Evolutionary conservation across 2,113 vertebrate genomes (phyloP).

Genomic region (Hippocampus comes): DNA sequence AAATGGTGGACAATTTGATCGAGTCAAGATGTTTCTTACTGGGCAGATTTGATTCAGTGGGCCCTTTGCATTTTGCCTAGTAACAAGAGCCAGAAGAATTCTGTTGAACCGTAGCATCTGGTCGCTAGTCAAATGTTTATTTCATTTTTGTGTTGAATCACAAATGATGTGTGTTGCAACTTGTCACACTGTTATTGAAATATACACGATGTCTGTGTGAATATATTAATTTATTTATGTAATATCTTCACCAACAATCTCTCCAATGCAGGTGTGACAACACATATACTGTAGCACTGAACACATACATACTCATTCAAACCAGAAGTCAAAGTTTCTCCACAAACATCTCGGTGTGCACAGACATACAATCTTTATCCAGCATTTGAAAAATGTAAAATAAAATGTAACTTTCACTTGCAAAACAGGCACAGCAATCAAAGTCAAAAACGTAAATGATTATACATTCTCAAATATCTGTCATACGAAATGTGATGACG

Average conservation of each 20-base stretch:
- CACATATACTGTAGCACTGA: slow-evolving; percentile 28
- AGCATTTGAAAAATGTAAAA: slow-evolving; percentile 1
- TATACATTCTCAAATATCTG: slow-evolving; percentile 19
- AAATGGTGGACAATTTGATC: too few species aligned
- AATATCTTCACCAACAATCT: slow-evolving; percentile 43
- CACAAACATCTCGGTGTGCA: slow-evolving; percentile 18
- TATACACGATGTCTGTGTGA: slow-evolving; percentile 3
- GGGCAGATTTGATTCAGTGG: not conserved
- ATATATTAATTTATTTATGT: slow-evolving; percentile 57
- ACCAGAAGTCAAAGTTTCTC: slow-evolving; percentile 35
- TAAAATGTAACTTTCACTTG: slow-evolving; percentile 19
- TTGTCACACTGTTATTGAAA: not conserved
- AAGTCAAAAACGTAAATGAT: slow-evolving; percentile 6
- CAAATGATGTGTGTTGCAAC: not conserved
- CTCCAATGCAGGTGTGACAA: slow-evolving; percentile 47
- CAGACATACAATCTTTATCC: slow-evolving; percentile 12
- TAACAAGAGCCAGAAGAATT: not conserved
- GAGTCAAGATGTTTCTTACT: not conserved
- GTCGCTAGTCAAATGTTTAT: not conserved
- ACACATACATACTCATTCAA: slow-evolving; percentile 28
- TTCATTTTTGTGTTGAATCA: not conserved
- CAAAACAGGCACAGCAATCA: slow-evolving; percentile 19
- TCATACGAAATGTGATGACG: not conserved
- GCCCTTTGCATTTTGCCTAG: not conserved
- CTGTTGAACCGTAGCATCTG: not conserved